These are phyloP conservation scores for Cynopterus sphinx DNA, from an alignment of 2,797 vertebrate species.

Conservation along the genomic window DNA sequence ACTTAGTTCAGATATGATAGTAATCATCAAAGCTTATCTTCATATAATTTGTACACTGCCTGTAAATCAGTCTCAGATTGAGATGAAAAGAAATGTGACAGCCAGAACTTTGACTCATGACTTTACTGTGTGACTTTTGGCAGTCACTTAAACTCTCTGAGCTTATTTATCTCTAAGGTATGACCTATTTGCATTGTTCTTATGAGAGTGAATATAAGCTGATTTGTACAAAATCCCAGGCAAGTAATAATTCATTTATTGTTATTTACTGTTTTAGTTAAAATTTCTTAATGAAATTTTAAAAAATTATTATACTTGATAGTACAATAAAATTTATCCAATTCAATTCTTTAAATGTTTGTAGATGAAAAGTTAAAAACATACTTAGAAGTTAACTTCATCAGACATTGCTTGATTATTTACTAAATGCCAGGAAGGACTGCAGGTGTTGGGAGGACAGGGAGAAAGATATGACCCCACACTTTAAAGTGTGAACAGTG, in stretches of 20 bases:
- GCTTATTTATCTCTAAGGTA: neutral
- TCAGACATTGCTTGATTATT: neutral
- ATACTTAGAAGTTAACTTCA: neutral
- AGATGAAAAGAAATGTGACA: neutral
- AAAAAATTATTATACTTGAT: neutral
- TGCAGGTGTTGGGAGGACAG: neutral
- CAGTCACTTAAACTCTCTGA: neutral
- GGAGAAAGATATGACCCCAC: neutral
- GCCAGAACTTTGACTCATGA: neutral
- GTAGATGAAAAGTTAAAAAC: neutral
- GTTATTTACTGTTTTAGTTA: neutral
- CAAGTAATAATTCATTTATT: neutral
- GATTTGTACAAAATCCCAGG: neutral
- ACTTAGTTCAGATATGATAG: neutral
- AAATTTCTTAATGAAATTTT: neutral
- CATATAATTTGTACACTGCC: neutral
- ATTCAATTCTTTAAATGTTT: neutral
- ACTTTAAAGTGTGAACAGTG: neutral
- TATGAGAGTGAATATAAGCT: neutral
- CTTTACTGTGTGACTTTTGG: neutral
- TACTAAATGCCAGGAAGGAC: neutral
- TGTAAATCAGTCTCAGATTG: neutral
- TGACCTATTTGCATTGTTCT: neutral
- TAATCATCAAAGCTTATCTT: conserved; percentile 5
- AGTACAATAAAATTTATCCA: neutral